phyloP scores from a whole-genome alignment of 1,140 invertebrate genomes.

The Platyura marginata region DNA sequence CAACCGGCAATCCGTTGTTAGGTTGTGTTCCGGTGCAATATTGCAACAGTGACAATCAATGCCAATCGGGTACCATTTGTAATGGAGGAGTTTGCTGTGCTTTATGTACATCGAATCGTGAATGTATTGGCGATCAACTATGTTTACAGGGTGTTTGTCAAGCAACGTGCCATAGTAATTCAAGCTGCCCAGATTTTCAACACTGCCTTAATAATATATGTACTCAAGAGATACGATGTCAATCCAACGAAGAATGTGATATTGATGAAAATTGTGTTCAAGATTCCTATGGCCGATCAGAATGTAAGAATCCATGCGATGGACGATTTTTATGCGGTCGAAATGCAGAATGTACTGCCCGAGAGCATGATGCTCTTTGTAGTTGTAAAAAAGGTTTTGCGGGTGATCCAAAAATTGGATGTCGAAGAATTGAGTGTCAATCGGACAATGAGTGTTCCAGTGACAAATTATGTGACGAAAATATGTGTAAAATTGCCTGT shows the following conservation, averaged over 20 bases:
- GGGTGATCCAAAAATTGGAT: slow-evolving; percentile 59
- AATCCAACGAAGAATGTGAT: slow-evolving; percentile 45
- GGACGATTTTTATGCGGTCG: slow-evolving; percentile 51
- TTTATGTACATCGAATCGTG: slow-evolving; percentile 52
- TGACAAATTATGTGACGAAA: slow-evolving; percentile 61
- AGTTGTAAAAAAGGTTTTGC: slow-evolving; percentile 56
- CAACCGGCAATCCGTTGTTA: slow-evolving; percentile 66
- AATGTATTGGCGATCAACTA: slow-evolving; percentile 61
- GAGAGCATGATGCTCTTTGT: slow-evolving; percentile 52
- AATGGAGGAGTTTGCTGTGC: slow-evolving; percentile 61
- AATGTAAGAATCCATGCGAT: slow-evolving; percentile 52
- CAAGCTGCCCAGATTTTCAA: slow-evolving; percentile 61
- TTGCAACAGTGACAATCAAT: slow-evolving; percentile 56
- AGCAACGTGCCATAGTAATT: slow-evolving; percentile 54
- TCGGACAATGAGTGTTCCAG: slow-evolving; percentile 50
- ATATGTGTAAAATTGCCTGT: slow-evolving; percentile 71
- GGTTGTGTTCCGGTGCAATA: slow-evolving; percentile 64
- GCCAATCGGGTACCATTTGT: slow-evolving; percentile 61
- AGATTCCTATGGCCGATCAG: slow-evolving; percentile 45
- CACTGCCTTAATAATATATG: slow-evolving; percentile 68
- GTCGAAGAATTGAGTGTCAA: slow-evolving; percentile 57
- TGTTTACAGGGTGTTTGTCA: slow-evolving; percentile 63
- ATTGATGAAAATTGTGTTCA: slow-evolving; percentile 44
- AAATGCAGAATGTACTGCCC: slow-evolving; percentile 55
- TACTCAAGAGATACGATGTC: slow-evolving; percentile 56